A percentile compares a stretch with the other conserved stretches of the same genome.
Conservation (phyloP, 2,113 vertebrate species). For the Chlorodrepanis virens region DNA sequence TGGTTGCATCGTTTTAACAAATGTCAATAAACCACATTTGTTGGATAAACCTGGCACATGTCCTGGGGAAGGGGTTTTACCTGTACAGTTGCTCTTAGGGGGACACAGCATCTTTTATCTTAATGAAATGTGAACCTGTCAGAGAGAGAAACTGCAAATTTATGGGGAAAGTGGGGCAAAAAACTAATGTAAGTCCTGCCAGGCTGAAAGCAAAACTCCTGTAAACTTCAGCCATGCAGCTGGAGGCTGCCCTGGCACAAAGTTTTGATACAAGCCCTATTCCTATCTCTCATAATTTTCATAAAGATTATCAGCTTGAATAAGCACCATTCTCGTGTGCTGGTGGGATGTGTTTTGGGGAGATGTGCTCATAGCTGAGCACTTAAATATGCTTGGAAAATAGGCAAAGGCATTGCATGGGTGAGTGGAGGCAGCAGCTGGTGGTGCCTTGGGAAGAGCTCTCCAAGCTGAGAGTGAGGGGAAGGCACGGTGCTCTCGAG, state of each 20-base stretch:
- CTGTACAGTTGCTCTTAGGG: background rate
- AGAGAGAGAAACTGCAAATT: background rate
- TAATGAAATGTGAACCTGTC: background rate
- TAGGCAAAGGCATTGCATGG: background rate
- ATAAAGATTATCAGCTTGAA: background rate
- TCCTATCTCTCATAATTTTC: background rate
- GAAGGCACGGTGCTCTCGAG: background rate
- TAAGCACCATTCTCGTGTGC: background rate
- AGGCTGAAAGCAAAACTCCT: background rate
- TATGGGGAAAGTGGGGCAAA: background rate
- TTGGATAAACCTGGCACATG: background rate
- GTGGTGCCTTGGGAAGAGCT: background rate
- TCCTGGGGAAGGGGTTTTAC: background rate
- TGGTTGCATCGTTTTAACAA: slow-evolving; percentile 17
- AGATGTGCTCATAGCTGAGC: background rate
- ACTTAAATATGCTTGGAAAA: background rate
- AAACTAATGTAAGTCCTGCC: background rate
- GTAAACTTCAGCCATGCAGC: background rate
- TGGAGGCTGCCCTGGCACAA: background rate
- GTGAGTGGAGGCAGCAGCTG: background rate
- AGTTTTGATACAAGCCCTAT: background rate
- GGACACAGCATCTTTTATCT: background rate
- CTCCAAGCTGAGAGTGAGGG: background rate
- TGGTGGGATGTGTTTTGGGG: background rate
- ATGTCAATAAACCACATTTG: slow-evolving; percentile 47